Evolutionary conservation across 2,113 vertebrate species (phyloP), one percentile per base, ranked within the genome.

Genomic region (Leptodactylus fuscus): DNA sequence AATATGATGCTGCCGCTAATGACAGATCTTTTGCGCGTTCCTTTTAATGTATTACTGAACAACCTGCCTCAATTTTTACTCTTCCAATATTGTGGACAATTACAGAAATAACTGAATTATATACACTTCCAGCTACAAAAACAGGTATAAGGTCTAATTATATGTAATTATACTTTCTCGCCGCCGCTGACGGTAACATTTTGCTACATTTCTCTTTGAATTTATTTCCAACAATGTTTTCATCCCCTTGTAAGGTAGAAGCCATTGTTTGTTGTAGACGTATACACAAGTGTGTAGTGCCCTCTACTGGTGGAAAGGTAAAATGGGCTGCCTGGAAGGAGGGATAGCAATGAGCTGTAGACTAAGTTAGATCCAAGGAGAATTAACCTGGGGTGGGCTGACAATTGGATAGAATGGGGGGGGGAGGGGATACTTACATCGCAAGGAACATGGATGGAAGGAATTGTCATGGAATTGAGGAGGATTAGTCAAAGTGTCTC

Each of bases 51-150:
- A 32, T 69, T 85, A 22, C 76, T 32, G 81, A 73, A 71, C 49
- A 53, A 38, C 20, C 22, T 38, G 32, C 22, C 41, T 22, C 65
- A 82, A 41, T 80, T 80, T 44, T 69, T 79, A 58, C 60, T 46
- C 48, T 36, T 85, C 32, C 53, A 46, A 60, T 58, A 74, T 83
- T 74, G n/a, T 76, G 48, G 69, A 80, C 62, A 80, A 80, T 85
- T 80, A 71, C 83, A 71, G 44, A 85, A 85, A 85, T 78, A 85
- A 80, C 48, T 46, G 48, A 80, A 85, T 80, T 71, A 80, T 78
- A 85, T 46, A 85, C 83, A 71, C 70, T 67, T 8, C 65, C 60
- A 44, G 83, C 73, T 85, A 80, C 62, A 80, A 73, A 85, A 32
- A 53, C 83, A 85, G 65, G 76, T 80, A 80, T 58, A 70, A 44